Base-by-base conservation (phyloP, 2,113 vertebrate species). In the Chionodraco myersi region DNA sequence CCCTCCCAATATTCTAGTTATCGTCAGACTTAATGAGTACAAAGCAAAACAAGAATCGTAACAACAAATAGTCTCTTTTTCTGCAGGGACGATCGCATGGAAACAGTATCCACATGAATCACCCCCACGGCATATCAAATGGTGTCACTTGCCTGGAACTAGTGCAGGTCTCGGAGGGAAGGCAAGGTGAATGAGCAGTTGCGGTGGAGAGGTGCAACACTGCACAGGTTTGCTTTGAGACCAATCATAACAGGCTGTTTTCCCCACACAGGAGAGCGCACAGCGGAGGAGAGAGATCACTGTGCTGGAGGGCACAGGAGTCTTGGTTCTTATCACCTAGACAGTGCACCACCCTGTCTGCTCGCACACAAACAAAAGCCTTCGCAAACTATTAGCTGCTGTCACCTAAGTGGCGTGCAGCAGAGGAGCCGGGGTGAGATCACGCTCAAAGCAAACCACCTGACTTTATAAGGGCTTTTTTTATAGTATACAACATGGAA, bases 131-230 rank as follows among this genome's bases (percentile, higher is more conserved):
- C 92, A 88, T 93, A 93, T 94, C 93, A 93, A 95, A 95, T 94
- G 89, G 92, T 94, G 93, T 93, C 91, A 94, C 95, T 94, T 94
- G 93, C 94, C 94, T 94, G 93, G 93, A 95, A 95, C 93, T 94
- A 90, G 93, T 49, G 91, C 93, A 93, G 91, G 93, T 94, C 94
- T 94, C 93, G 56, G 92, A 94, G 94, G 94, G 90, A 90, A 92
- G 89, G 86, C 86, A 85, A 94, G 93, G 93, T 94, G 93, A 94
- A 89, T 47, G 92, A 83, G 88, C 85, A 86, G 86, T 86, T 78
- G 90, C 89, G 68, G 91, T 86, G 57, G 87, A 81, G 91, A 90
- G 93, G 94, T 91, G 87, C 89, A 85, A 89, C 84, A 62, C 88
- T 76, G 86, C 88, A 72, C 83, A 86, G 83, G 82, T 89, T 84